Conservation (phyloP, 2,113 vertebrate genomes). For the Hypomesus transpacificus region DNA sequence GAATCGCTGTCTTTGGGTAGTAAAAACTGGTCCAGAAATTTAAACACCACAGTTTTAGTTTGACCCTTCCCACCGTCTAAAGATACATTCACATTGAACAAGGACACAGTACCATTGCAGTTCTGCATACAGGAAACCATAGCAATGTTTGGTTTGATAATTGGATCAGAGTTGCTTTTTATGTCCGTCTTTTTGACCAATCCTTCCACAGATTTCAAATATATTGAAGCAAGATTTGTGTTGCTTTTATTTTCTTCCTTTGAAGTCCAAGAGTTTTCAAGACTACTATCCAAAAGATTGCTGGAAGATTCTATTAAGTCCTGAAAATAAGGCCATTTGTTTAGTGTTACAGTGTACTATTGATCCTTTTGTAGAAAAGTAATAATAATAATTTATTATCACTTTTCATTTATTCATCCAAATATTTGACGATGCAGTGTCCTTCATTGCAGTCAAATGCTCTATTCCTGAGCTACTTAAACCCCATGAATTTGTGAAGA, state of each 20-base stretch:
- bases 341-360: constrained; percentile 2
- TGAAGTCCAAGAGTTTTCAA: constrained; percentile 34
- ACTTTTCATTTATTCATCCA: too few species aligned
- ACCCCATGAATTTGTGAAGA: neutral
- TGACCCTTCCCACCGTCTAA: rapidly evolving
- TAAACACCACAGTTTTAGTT: constrained; percentile 58
- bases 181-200: constrained; percentile 54
- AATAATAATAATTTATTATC: neutral
- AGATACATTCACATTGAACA: constrained; percentile 52
- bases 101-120: neutral
- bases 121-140: constrained; percentile 34
- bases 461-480: too few species aligned
- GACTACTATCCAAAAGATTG: constrained; percentile 54
- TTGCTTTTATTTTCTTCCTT: rapidly evolving
- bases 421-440: too few species aligned
- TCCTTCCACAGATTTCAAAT: constrained; percentile 70
- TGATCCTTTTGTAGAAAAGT: neutral
- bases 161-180: rapidly evolving
- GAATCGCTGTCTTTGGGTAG: rapidly evolving
- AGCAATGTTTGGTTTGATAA: constrained; percentile 55
- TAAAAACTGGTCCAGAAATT: constrained; percentile 64
- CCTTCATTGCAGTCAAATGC: too few species aligned
- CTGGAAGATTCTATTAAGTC: constrained; percentile 68
- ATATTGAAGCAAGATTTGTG: constrained; percentile 41
- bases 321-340: constrained; percentile 66